Evolutionary conservation across 2,797 vertebrate species (phyloP).

Genomic region (Labeo calbasu): DNA sequence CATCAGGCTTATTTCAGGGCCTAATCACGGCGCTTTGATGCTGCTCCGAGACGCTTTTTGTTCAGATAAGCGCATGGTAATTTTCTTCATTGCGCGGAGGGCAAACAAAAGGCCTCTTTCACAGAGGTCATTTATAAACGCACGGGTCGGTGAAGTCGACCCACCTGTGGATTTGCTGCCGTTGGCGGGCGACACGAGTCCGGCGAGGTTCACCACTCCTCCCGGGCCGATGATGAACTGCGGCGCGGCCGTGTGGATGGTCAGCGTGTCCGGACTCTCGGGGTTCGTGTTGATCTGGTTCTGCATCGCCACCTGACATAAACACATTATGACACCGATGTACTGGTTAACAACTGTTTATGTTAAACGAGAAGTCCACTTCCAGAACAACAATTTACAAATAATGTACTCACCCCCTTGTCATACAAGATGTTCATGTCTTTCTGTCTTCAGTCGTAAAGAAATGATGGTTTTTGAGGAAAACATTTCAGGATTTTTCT

Average conservation of each 20-base stretch:
- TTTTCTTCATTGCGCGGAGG: background rate
- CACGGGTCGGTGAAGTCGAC: too few relatives aligned
- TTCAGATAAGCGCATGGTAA: background rate
- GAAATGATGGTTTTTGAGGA: too few relatives aligned
- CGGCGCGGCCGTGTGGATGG: constrained; percentile 83
- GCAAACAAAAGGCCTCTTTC: constrained; percentile 29
- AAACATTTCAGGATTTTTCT: too few relatives aligned
- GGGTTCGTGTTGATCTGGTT: constrained; percentile 91
- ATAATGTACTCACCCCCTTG: too few relatives aligned
- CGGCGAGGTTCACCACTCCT: constrained; percentile 85
- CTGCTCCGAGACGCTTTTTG: constrained; percentile 14
- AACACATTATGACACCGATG: background rate
- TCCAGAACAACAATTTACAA: too few relatives aligned
- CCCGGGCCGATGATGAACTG: constrained; percentile 89
- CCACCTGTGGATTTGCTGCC: constrained; percentile 62
- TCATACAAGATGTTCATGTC: too few relatives aligned
- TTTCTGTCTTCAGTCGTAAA: too few relatives aligned
- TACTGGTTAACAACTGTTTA: too few relatives aligned
- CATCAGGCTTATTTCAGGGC: background rate
- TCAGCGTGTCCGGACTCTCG: constrained; percentile 87
- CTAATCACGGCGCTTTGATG: constrained; percentile 8
- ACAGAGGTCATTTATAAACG: background rate
- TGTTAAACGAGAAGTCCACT: too few relatives aligned
- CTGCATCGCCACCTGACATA: constrained; percentile 85
- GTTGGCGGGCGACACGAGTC: constrained; percentile 78